A percentile compares a stretch with the other conserved stretches of the same genome.
Evolutionary conservation across 2,113 vertebrate genomes (phyloP).

Genomic region (Myiagra hebetior): DNA sequence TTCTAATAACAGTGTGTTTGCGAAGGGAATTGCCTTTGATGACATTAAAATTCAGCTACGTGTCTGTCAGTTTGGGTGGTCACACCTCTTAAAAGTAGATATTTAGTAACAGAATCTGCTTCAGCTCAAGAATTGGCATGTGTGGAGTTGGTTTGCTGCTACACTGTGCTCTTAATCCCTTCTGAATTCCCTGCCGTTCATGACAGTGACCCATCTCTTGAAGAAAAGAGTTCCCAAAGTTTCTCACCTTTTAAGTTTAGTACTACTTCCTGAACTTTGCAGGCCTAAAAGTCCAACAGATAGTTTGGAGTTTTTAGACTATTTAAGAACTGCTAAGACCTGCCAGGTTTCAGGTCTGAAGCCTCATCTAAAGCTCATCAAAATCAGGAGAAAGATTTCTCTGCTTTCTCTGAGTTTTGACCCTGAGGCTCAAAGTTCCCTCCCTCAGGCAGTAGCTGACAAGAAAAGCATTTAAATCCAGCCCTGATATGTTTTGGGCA

Average conservation of each 20-base stretch:
- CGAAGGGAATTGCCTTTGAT: constrained; percentile 13
- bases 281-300: not conserved
- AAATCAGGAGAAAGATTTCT: not conserved
- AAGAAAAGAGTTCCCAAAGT: not conserved
- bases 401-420: constrained; percentile 5
- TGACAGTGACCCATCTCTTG: not conserved
- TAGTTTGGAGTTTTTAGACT: not conserved
- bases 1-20: constrained; percentile 30
- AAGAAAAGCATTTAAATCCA: not conserved
- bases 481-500: not conserved
- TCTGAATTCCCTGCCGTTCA: not conserved
- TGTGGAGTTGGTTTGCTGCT: constrained; percentile 10
- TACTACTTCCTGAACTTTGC: not conserved
- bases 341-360: not conserved
- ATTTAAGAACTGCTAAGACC: not conserved
- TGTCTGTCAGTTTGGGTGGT: not conserved
- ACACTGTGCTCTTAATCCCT: not conserved
- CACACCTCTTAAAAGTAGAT: not conserved
- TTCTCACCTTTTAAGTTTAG: not conserved
- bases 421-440: not conserved
- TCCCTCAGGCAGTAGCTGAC: not conserved
- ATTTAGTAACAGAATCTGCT: not conserved
- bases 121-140: not conserved
- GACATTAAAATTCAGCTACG: not conserved
- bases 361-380: not conserved